Base-by-base conservation (phyloP, 1,140 invertebrate genomes). In the Drosophila nannoptera region DNA sequence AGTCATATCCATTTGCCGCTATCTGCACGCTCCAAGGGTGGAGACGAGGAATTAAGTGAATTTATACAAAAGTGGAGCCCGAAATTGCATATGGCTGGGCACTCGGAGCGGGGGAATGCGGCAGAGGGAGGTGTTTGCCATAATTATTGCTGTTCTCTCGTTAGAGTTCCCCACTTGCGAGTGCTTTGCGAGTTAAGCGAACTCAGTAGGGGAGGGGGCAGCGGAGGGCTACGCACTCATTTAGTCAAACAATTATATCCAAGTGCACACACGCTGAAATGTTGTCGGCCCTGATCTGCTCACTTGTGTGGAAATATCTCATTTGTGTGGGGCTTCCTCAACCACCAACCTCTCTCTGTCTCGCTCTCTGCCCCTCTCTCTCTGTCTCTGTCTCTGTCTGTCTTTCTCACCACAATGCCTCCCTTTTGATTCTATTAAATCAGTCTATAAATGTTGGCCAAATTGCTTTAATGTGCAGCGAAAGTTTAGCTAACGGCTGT, bases 391-490 rank as follows among this genome's bases (percentile, higher is more conserved):
- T 22, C 1, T 22, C 22, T 22, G 22, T 22, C 22, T 22, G 22
- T 22, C 22, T 22, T 22, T 22, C 22, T 22, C 2, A 22, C 12
- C 7, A 42, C 14, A 6, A 35, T 12, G 58, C 31, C 12, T 42
- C 35, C 36, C 54, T 69, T 58, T 16, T 45, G 40, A 40, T 82
- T 75, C 77, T 75, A 87, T 86, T 86, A 86, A 86, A 86, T 86
- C 75, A 87, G 81, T 87, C 82, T 77, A 86, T 86, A 86, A 86
- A 78, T 74, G 77, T 72, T 63, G 71, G 2, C 81, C 77, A 86
- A 86, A 87, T 87, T 75, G 82, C 81, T 87, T 82, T 86, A 86
- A 86, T 87, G 81, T 86, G 70, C 81, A 82, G 74, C 73, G 67
- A 87, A 84, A 80, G 82, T 75, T 87, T 81, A 77, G 68, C 77